phyloP scores from a whole-genome alignment of 1,140 invertebrate genomes.

The Papilio glaucus region DNA sequence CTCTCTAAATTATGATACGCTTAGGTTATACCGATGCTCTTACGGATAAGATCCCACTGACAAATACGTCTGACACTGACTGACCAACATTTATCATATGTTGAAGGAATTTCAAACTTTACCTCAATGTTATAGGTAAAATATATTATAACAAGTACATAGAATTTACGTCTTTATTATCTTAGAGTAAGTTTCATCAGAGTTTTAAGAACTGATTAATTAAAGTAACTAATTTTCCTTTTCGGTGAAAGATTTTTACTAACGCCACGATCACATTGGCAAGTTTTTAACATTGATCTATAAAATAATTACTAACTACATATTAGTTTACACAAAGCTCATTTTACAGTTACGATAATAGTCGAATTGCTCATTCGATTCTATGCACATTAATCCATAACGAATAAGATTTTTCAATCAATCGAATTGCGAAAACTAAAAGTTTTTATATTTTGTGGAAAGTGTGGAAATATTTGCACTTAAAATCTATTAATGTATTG shows the following conservation, averaged over 20 bases:
- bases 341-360: too few species aligned
- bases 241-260: neutral
- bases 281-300: too few species aligned
- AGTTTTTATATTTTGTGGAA: too few species aligned
- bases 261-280: too few species aligned
- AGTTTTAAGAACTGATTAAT: conserved; percentile 3
- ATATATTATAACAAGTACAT: neutral
- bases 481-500: too few species aligned
- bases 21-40: conserved; percentile 50
- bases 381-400: too few species aligned
- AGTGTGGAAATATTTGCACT: too few species aligned
- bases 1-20: conserved; percentile 47
- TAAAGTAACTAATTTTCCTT: neutral
- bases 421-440: too few species aligned
- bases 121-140: neutral
- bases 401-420: too few species aligned
- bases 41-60: conserved; percentile 46
- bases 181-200: neutral
- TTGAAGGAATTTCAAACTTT: conserved; percentile 13
- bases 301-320: too few species aligned
- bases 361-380: too few species aligned
- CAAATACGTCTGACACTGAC: neutral
- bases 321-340: too few species aligned
- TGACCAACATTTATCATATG: neutral
- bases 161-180: neutral